Base-by-base conservation (phyloP, 2,113 vertebrate species). In the Chrysochloris asiatica region DNA sequence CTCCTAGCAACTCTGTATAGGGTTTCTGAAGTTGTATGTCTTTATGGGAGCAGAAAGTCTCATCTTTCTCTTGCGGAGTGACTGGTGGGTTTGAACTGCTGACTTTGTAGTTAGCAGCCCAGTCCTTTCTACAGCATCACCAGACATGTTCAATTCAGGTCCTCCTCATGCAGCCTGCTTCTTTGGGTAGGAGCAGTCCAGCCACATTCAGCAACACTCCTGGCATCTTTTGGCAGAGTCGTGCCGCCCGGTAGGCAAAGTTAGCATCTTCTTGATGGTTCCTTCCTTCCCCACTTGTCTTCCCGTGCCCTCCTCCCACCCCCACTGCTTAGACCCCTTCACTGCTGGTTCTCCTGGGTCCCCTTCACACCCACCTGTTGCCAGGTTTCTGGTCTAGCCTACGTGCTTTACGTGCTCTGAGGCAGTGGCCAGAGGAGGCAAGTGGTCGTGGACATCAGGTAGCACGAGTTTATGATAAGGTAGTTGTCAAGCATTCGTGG, bases 141-240 rank as follows among this genome's bases (percentile, higher is more conserved):
- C 52, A 54, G 19, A 2, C 0, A 6, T 4, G 63, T 22, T 24
- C 0, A 48, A 30, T 63, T 72, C 73, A 67, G 45, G 36, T 47
- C 78, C 14, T 63, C 28, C 7, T 0, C 0, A 14, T 0, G 2
- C 36, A 9, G 41, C 45, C 45, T 21, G 72, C 69, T 52, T 19
- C 33, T 30, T 6, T 28, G 54, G n/a, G 50, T 16, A 12, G 56
- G 41, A 26, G 50, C 8, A 33, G 21, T 1, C 38, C 8, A 4
- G 47, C 0, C 3, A 12, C 41, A 48, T 3, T 24, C 19, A 17
- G 82, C 7, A 0, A n/a, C n/a, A n/a, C n/a, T n/a, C n/a, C n/a
- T n/a, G n/a, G n/a, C n/a, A 3, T 3, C 85, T 65, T 54, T 50
- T 8, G 61, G 69, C 50, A 71, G 41, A 77, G 59, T 48, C 33